A percentile compares a stretch with the other conserved stretches of the same genome.
Evolutionary conservation across 2,888 invertebrate genomes (phyloP).

Genomic region (Platycheirus rosarum): DNA sequence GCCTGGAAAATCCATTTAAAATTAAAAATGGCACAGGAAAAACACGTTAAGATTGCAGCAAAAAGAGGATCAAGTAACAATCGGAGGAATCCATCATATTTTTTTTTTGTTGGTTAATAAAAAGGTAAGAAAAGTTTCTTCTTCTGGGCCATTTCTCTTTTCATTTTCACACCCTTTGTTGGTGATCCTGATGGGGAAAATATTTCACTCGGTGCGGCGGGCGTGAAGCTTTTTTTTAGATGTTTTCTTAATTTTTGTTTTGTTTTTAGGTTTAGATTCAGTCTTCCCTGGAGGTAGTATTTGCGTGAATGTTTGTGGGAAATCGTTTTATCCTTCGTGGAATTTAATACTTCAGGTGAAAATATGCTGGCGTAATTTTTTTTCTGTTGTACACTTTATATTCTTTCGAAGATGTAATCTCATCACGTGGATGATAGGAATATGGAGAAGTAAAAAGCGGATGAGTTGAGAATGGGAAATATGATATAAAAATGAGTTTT

Average conservation of each 20-base stretch:
- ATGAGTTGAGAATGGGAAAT: slow-evolving; percentile 24
- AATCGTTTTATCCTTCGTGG: slow-evolving; percentile 22
- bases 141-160: too few species aligned
- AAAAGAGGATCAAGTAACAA: slow-evolving; percentile 47
- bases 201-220: slow-evolving; percentile 29
- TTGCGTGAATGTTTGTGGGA: slow-evolving; percentile 50
- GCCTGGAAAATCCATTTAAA: slow-evolving; percentile 34
- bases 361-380: slow-evolving; percentile 10
- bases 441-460: slow-evolving; percentile 1
- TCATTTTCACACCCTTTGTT: slow-evolving; percentile 17
- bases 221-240: slow-evolving; percentile 14
- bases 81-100: slow-evolving; percentile 52
- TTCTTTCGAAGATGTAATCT: slow-evolving; percentile 55
- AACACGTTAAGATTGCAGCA: slow-evolving; percentile 26
- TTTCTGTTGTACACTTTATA: slow-evolving; percentile 18
- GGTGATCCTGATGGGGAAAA: slow-evolving; percentile 28
- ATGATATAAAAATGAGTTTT: slow-evolving; percentile 29
- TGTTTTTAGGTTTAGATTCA: not conserved
- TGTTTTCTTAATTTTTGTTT: slow-evolving; percentile 14
- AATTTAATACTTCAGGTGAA: slow-evolving; percentile 30
- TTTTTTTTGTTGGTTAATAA: not conserved
- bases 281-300: slow-evolving; percentile 2
- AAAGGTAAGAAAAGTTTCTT: slow-evolving; percentile 19
- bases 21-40: slow-evolving; percentile 31
- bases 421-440: slow-evolving; percentile 43